Conservation (phyloP, 1,140 invertebrate species). For the Drosophila jambulina region DNA sequence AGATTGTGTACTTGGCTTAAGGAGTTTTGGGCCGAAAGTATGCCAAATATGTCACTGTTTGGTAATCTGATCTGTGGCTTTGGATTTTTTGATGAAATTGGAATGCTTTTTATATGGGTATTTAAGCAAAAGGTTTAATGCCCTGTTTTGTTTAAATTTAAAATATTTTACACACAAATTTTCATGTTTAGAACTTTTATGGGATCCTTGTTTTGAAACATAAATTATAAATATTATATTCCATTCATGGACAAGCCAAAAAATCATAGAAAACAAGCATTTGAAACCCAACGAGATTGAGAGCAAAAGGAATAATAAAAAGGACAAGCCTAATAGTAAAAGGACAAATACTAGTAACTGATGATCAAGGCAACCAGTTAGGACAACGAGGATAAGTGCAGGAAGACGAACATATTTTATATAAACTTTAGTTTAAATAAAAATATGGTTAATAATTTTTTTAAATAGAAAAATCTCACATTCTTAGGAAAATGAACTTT, state of each 20-base stretch:
- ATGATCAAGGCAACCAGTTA: neutral
- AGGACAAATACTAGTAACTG: neutral
- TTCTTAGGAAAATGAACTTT: too few relatives aligned
- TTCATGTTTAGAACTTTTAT: too few relatives aligned
- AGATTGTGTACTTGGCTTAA: slow-evolving; percentile 1
- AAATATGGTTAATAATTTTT: neutral
- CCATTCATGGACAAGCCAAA: too few relatives aligned
- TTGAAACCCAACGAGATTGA: neutral
- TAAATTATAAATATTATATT: too few relatives aligned
- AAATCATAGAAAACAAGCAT: too few relatives aligned
- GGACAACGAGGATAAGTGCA: neutral
- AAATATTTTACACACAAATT: neutral
- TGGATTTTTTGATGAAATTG: neutral
- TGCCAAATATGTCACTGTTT: slow-evolving; percentile 1
- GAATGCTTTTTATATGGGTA: neutral
- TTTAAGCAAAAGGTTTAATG: neutral
- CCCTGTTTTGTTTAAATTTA: neutral
- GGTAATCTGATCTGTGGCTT: neutral
- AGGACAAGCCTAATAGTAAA: neutral
- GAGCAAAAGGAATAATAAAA: neutral
- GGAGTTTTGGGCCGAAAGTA: neutral
- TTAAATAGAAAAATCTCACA: too few relatives aligned
- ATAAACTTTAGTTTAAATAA: neutral
- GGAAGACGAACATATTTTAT: neutral
- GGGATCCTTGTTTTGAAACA: too few relatives aligned